A percentile compares a stretch with the other conserved stretches of the same genome.
Evolutionary conservation across 2,797 vertebrate species (phyloP).

Genomic region (Lepilemur ruficaudatus): DNA sequence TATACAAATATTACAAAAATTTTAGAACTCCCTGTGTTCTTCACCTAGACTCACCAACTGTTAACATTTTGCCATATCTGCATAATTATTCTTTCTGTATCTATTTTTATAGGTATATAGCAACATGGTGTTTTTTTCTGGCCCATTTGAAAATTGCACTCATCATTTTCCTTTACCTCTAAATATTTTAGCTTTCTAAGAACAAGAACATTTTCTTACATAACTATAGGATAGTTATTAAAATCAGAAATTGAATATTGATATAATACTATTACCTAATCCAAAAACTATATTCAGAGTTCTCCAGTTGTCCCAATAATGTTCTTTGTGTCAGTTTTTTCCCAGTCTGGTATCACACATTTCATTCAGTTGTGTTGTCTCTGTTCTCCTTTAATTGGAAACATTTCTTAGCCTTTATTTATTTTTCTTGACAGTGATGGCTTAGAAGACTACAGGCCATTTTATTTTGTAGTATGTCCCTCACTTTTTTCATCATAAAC

Average conservation of each 20-base stretch:
- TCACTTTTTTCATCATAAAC: background rate
- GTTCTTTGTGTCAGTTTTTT: background rate
- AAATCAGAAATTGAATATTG: background rate
- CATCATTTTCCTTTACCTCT: background rate
- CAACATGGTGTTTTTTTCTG: background rate
- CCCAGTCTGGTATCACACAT: background rate
- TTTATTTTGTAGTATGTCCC: background rate
- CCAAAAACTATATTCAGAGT: background rate
- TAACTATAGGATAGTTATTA: background rate
- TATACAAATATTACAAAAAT: background rate
- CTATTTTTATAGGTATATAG: background rate
- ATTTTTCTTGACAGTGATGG: background rate
- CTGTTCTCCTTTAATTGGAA: background rate
- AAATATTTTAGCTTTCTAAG: background rate
- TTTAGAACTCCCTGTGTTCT: background rate
- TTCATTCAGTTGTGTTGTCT: background rate
- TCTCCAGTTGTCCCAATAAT: background rate
- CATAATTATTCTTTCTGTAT: background rate
- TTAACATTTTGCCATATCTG: background rate
- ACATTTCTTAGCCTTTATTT: background rate
- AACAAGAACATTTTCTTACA: background rate
- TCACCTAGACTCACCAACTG: background rate
- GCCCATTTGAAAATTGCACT: background rate
- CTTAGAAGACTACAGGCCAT: background rate
- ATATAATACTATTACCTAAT: background rate